Evolutionary conservation across 2,113 vertebrate genomes (phyloP).

Genomic region (Zosterops lateralis): DNA sequence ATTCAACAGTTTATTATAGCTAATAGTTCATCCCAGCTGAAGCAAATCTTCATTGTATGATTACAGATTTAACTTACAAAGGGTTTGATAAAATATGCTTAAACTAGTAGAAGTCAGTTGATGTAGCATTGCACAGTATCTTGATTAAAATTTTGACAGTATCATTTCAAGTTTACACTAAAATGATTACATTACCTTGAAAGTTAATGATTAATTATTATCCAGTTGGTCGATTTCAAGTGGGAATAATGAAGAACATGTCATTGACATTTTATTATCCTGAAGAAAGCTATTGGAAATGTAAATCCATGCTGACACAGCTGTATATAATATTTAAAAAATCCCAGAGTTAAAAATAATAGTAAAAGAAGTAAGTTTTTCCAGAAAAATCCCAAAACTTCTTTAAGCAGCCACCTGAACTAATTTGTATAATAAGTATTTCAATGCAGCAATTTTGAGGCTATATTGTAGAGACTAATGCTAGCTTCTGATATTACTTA

Average conservation of each 20-base stretch:
- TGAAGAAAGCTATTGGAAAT: background rate
- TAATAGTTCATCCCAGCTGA: background rate
- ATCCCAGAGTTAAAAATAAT: background rate
- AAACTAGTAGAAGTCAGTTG: background rate
- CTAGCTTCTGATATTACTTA: background rate
- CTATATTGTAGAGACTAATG: background rate
- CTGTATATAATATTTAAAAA: background rate
- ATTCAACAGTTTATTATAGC: background rate
- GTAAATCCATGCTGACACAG: background rate
- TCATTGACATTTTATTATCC: background rate
- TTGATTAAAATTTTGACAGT: background rate
- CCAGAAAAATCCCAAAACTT: background rate
- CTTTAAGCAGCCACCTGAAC: background rate
- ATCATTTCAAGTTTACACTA: background rate
- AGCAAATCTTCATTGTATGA: background rate
- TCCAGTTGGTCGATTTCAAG: background rate
- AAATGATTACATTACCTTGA: background rate
- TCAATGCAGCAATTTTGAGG: background rate
- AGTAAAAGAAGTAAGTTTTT: background rate
- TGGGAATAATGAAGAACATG: background rate
- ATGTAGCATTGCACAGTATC: background rate
- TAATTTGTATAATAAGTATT: background rate
- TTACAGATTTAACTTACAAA: background rate
- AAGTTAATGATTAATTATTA: background rate
- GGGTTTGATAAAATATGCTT: background rate